Conservation (phyloP, 2,888 invertebrate species). For the Trissonchulus sp. region DNA sequence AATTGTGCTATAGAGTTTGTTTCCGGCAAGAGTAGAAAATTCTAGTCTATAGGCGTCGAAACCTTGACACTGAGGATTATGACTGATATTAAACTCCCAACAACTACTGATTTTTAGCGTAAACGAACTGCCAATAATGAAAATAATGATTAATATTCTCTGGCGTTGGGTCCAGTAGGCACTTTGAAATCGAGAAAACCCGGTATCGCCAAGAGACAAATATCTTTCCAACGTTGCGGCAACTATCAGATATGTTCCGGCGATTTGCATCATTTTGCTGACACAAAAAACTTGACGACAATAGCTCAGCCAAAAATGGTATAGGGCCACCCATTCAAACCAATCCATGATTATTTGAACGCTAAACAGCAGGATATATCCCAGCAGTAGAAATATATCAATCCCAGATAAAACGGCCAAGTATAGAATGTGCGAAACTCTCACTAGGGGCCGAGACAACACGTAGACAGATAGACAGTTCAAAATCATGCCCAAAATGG, state of each 20-base stretch:
- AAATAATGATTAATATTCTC: not conserved
- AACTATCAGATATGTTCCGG: slow-evolving; percentile 41
- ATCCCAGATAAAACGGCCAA: not conserved
- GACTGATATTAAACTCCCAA: not conserved
- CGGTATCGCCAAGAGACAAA: not conserved
- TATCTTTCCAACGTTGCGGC: slow-evolving; percentile 43
- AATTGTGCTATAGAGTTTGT: not conserved
- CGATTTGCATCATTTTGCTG: slow-evolving; percentile 40
- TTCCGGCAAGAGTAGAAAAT: slow-evolving; percentile 17
- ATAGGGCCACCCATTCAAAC: not conserved
- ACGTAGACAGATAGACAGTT: not conserved
- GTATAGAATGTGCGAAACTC: slow-evolving; percentile 10
- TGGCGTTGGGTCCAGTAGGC: not conserved
- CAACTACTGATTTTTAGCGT: not conserved
- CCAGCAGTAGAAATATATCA: not conserved
- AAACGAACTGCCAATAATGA: not conserved
- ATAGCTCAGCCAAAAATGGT: slow-evolving; percentile 37
- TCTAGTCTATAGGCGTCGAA: slow-evolving; percentile 7
- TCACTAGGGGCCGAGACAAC: not conserved
- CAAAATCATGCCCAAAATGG: not conserved
- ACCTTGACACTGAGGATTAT: slow-evolving; percentile 2
- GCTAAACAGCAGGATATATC: slow-evolving; percentile 14
- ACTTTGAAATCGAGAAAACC: not conserved
- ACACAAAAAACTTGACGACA: slow-evolving; percentile 41
- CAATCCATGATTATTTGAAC: slow-evolving; percentile 12